phyloP scores from a whole-genome alignment of 2,888 invertebrate species.

The Cheilosia pagana region DNA sequence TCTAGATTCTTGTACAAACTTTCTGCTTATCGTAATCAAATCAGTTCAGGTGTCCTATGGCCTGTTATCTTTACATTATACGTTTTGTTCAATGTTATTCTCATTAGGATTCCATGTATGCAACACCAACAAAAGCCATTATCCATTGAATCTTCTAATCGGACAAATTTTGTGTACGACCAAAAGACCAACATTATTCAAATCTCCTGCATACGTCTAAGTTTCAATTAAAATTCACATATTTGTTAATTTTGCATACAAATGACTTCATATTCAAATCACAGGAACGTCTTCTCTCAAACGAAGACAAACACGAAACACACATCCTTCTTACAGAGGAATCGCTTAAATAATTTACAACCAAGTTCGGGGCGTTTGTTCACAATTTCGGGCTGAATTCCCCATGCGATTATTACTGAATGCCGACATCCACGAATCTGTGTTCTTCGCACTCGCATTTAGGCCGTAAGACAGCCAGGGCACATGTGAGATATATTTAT shows the following conservation, averaged over 20 bases:
- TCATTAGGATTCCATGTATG: neutral
- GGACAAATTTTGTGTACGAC: conserved; percentile 13
- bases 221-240: conserved; percentile 48
- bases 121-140: conserved; percentile 17
- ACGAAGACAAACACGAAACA: neutral
- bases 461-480: neutral
- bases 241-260: conserved; percentile 43
- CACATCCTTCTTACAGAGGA: conserved; percentile 28
- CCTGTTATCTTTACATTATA: neutral
- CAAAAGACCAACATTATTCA: conserved; percentile 4
- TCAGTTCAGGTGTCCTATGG: no score
- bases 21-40: no score
- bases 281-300: conserved; percentile 12
- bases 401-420: conserved; percentile 31
- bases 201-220: conserved; percentile 20
- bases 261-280: conserved; percentile 32
- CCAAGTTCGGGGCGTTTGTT: neutral
- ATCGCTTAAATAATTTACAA: conserved; percentile 47
- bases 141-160: conserved; percentile 36
- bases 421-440: neutral
- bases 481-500: neutral
- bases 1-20: no score
- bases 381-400: conserved; percentile 16
- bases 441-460: neutral
- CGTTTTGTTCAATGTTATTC: neutral